Conservation (phyloP, 2,797 vertebrate genomes). For the Staurois parvus region DNA sequence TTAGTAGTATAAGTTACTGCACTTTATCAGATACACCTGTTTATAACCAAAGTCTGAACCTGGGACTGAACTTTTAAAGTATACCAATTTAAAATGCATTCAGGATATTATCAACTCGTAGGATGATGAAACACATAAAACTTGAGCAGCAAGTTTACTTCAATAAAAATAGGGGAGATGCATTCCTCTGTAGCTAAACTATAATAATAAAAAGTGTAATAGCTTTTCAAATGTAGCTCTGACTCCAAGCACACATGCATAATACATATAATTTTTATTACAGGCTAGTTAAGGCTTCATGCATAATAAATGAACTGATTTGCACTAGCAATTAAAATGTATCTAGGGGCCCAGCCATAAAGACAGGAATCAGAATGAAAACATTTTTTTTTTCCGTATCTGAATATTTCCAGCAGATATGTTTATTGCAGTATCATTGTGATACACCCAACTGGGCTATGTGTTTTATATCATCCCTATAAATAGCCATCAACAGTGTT, state of each 20-base stretch:
- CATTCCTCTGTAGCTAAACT: background rate
- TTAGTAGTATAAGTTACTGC: too few relatives aligned
- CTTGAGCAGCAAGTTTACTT: background rate
- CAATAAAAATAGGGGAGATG: background rate
- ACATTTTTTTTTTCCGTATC: slow-evolving; percentile 15
- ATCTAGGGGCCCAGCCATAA: slow-evolving; percentile 34
- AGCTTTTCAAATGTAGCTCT: slow-evolving; percentile 18
- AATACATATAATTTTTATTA: slow-evolving; percentile 56
- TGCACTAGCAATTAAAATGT: slow-evolving; percentile 52
- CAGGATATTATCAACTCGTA: background rate
- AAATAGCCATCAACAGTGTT: background rate
- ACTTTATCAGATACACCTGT: background rate
- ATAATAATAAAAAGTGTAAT: slow-evolving; percentile 27
- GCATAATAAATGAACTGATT: slow-evolving; percentile 45
- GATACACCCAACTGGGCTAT: background rate
- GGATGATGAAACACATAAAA: background rate
- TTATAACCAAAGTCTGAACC: background rate
- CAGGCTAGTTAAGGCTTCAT: slow-evolving; percentile 37
- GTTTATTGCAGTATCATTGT: background rate
- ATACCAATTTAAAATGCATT: background rate
- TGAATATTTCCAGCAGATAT: background rate
- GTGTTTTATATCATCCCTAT: background rate
- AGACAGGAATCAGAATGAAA: slow-evolving; percentile 11
- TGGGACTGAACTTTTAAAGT: background rate
- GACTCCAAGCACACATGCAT: slow-evolving; percentile 45